Conservation (phyloP, 2,888 invertebrate genomes). For the Hirtodrosophila histrioides region DNA sequence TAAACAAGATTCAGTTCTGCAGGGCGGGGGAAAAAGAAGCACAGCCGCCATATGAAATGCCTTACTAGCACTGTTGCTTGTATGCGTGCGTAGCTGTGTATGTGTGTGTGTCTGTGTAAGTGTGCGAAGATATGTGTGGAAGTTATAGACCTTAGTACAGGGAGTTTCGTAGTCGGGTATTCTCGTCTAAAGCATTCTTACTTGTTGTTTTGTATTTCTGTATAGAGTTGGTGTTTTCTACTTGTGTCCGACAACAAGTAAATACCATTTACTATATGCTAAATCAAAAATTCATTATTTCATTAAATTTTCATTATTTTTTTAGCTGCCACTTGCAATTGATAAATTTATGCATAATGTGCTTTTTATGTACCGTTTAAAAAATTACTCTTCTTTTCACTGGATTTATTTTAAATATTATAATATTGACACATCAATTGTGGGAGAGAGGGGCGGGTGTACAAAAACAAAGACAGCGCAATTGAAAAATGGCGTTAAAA, state of each 20-base stretch:
- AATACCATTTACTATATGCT: conserved; percentile 17
- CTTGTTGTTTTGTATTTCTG: not conserved
- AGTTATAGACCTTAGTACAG: no score
- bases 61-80: no score
- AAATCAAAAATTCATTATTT: conserved; percentile 28
- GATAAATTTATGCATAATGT: conserved; percentile 32
- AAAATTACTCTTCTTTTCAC: not conserved
- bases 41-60: no score
- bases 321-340: conserved; percentile 3
- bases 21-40: no score
- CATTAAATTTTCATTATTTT: no score
- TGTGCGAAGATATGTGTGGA: no score
- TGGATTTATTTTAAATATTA: conserved; percentile 6
- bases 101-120: no score
- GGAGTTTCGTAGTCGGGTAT: no score
- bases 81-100: no score
- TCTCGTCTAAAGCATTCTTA: not conserved
- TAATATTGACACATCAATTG: conserved; percentile 39
- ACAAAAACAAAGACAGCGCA: not conserved
- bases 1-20: no score
- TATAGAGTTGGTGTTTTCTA: conserved; percentile 6
- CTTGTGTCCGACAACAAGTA: conserved; percentile 8
- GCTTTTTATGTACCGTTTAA: not conserved
- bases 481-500: conserved; percentile 1
- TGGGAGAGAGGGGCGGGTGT: not conserved